Evolutionary conservation across 2,888 invertebrate genomes (phyloP), one percentile per base, ranked within the genome.

Genomic region (Drosophila macrospina): DNA sequence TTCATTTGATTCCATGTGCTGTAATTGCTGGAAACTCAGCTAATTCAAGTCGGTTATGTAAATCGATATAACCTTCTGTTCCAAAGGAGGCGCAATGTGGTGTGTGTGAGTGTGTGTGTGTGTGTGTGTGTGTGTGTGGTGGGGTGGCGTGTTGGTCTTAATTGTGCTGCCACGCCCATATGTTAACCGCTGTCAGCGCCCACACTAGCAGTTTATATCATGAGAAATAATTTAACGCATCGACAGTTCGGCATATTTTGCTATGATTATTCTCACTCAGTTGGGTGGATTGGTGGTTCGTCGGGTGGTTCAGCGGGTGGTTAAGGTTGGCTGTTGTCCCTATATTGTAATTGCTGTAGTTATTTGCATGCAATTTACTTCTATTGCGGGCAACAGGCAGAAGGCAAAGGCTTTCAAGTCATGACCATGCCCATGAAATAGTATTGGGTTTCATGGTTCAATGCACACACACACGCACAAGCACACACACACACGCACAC

Each of bases 221-320:
- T 39, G 39, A 66, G 61, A 67, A 76, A 77, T 77, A 83, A 86
- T 86, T 81, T 74, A 86, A 74, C 74, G 84, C 77, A 47, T 80
- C 74, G 68, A 15, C 54, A 74, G 48, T 24, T 72, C 51, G 60
- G 41, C 69, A 82, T 69, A 66, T 69, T 77, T 56, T 45, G 47
- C 47, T 60, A 48, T 47, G 66, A 77, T 68, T 70, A 69, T 86
- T 82, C 80, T 44, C 66, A 50, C 37, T 42, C 45, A 51, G 16
- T 48, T 28, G 3, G 24, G 24, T 44, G 24, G 6, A 1, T 16
- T 55, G 32, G 24, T 57, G 36, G 37, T 20, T 42, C 0, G 28
- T 28, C n/a, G n/a, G 37, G 44, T 48, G 28, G 51, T 45, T 45
- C 34, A 47, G 55, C 20, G 20, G 1, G 37, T 20, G 20, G 30